Evolutionary conservation across 1,140 invertebrate species (phyloP).

Genomic region (Drosophila sp.): DNA sequence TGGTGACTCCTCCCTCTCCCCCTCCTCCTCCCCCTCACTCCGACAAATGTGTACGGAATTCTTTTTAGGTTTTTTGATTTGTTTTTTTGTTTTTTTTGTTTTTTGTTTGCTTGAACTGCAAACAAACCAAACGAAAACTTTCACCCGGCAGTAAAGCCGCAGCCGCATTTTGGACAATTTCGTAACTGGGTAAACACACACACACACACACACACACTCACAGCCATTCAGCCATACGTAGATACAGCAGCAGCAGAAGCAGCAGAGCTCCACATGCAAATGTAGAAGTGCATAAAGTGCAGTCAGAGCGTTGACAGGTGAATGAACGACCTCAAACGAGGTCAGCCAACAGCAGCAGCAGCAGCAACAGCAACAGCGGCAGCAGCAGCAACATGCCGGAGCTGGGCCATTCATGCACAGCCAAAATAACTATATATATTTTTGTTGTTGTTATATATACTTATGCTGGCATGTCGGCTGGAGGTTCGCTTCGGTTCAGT

Average conservation of each 20-base stretch:
- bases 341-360: constrained; percentile 46
- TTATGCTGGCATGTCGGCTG: constrained; percentile 14
- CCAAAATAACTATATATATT: constrained; percentile 59
- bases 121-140: constrained; percentile 64
- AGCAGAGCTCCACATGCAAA: constrained; percentile 56
- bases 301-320: constrained; percentile 71
- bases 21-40: no score
- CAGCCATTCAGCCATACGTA: constrained; percentile 16
- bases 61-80: constrained; percentile 16
- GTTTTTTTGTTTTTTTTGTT: constrained; percentile 31
- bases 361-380: constrained; percentile 37
- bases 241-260: neutral
- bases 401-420: constrained; percentile 68
- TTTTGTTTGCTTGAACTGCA: constrained; percentile 38
- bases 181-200: constrained; percentile 76
- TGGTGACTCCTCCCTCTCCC: no score
- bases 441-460: constrained; percentile 12
- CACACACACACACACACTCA: constrained; percentile 34
- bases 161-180: constrained; percentile 80
- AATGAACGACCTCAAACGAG: constrained; percentile 82
- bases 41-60: neutral
- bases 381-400: constrained; percentile 38
- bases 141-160: constrained; percentile 70
- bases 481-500: constrained; percentile 31
- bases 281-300: constrained; percentile 75